Evolutionary conservation across 2,797 vertebrate genomes (phyloP), one percentile per base, ranked within the genome.

Genomic region (Gambelia wislizenii): DNA sequence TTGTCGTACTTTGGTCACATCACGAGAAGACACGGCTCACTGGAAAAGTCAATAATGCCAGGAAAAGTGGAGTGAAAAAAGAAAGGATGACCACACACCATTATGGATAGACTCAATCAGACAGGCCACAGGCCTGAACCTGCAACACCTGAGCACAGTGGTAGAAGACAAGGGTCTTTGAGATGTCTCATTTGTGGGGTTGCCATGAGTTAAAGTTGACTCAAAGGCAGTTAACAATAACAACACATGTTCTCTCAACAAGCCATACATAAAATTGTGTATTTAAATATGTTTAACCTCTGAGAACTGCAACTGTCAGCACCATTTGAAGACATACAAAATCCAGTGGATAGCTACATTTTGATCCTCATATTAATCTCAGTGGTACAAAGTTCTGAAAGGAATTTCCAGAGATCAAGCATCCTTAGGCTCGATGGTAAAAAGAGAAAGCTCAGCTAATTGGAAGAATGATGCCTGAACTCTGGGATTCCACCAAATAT

Each of bases 401-500:
- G 30, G 22, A 67, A 86, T 78, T 86, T 64, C 30, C n/a, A 67
- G 77, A 67, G 85, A 64, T 27, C 47, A 69, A 80, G 27, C 61
- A 56, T 79, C 64, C 0, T 36, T 47, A 70, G 67, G 67, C 36
- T 80, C 67, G 78, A 18, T 70, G 64, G 36, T 69, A 44, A 59
- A 69, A 33, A 47, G n/a, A 64, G 33, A n/a, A 64, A 83, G 56
- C n/a, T 64, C 39, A 27, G 49, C 36, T 86, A 76, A 86, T 56
- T 86, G 79, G 10, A 14, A 67, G 49, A 86, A 76, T 56, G 30
- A 69, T 39, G 36, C 69, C 25, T 82, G 36, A 83, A 83, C 82
- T 83, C n/a, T 67, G 39, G 70, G 70, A 82, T 83, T 74, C 25
- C 44, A 52, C n/a, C 72, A 61, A 78, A 86, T 86, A 85, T 67